phyloP scores from a whole-genome alignment of 2,888 invertebrate genomes.

The Eueremaeus valkanovi region DNA sequence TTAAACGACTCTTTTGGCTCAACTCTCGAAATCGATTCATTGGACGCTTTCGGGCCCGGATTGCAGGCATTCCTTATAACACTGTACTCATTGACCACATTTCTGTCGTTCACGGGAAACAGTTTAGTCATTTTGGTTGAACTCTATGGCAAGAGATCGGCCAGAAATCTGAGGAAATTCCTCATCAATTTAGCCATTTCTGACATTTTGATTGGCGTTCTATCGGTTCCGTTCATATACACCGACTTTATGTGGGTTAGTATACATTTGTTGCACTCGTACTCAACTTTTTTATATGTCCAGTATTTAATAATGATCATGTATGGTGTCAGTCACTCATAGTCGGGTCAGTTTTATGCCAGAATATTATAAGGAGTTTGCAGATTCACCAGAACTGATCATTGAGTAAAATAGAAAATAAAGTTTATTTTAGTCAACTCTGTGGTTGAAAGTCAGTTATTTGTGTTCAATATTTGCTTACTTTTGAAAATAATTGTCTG shows the following conservation, averaged over 20 bases:
- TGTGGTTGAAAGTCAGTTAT: no score
- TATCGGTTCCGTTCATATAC: conserved; percentile 39
- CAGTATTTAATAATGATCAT: no score
- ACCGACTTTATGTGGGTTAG: conserved; percentile 38
- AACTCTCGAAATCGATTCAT: conserved; percentile 5
- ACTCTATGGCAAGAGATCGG: conserved; percentile 36
- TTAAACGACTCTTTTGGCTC: conserved; percentile 20
- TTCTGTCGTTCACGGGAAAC: conserved; percentile 39
- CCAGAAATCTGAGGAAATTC: conserved; percentile 39
- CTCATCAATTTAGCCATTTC: conserved; percentile 40
- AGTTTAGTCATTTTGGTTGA: conserved; percentile 39
- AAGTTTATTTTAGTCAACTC: no score
- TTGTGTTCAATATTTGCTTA: no score
- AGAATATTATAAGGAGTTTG: no score
- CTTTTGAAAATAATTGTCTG: no score
- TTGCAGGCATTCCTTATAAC: conserved; percentile 32
- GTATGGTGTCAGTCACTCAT: no score
- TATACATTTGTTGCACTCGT: not conserved
- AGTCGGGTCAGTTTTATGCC: no score
- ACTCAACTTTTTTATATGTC: no score
- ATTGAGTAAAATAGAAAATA: no score
- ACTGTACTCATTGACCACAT: conserved; percentile 35
- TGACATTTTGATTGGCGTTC: conserved; percentile 37
- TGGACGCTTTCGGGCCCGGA: conserved; percentile 36
- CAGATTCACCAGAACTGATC: no score